Base-by-base conservation (phyloP, 2,797 vertebrate species). In the Psittacula echo region DNA sequence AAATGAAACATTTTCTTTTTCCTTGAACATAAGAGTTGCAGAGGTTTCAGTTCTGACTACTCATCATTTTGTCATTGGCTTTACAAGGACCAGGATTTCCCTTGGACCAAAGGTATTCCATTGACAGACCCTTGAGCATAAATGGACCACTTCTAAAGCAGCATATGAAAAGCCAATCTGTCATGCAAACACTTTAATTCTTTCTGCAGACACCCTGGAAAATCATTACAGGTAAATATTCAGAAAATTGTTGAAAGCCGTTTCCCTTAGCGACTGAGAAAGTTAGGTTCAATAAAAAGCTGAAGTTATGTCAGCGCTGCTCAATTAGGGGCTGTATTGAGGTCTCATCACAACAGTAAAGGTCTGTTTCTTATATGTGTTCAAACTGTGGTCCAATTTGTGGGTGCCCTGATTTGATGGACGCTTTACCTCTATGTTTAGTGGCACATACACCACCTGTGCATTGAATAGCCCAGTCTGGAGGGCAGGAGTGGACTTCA, bases 21-120 rank as follows among this genome's bases (percentile, higher is more conserved):
- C 60, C 54, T 95, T 91, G 74, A 51, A 68, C 13, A 41, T 67
- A 93, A 86, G 71, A 92, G 71, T 79, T 30, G 68, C 95, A 94
- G 95, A 96, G 66, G 89, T 95, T 96, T 97, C 90, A 95, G 72
- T 85, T 94, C 72, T 75, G 61, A 86, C 56, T 82, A 66, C 48
- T 84, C 64, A 19, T 79, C 65, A 72, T 68, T 90, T 95, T 93
- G 53, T 74, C 92, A 65, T 41, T 74, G 75, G 29, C 76, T 87
- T 91, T 89, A 72, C 61, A n/a, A 56, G 70, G 71, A 90, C 80
- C n/a, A 64, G 66, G 39, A 84, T 53, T 79, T 96, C n/a, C 56
- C 45, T 37, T 51, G 51, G 47, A 76, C 29, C 5, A 9, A 90
- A 91, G 50, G 34, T 78, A 84, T 51, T 80, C 65, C 44, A 70